Evolutionary conservation across 2,888 invertebrate genomes (phyloP).

Genomic region (Boloria selene): DNA sequence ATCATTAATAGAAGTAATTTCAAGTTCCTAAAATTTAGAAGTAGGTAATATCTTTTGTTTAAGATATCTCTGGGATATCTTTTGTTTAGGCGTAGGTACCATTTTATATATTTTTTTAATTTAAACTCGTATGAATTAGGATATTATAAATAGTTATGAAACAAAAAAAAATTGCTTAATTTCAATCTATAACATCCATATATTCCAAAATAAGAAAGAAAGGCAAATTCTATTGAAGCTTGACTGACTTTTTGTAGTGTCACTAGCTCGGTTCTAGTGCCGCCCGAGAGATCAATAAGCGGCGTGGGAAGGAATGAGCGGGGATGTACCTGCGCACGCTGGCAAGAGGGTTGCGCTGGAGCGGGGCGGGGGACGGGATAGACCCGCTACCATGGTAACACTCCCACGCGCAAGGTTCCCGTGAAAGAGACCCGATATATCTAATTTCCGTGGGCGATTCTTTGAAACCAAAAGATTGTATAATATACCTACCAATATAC

Average conservation of each 20-base stretch:
- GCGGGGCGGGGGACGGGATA: constrained; percentile 40
- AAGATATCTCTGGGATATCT: no score
- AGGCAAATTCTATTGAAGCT: constrained; percentile 34
- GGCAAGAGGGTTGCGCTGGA: constrained; percentile 23
- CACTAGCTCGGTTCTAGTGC: constrained; percentile 37
- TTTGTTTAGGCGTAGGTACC: no score
- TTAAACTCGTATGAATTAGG: no score
- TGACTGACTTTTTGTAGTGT: constrained; percentile 43
- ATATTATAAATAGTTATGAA: no score
- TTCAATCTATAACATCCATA: neutral
- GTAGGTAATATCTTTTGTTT: no score
- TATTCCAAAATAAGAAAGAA: constrained; percentile 19
- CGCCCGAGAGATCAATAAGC: constrained; percentile 45
- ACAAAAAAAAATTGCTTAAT: neutral
- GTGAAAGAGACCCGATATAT: constrained; percentile 57
- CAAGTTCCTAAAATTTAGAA: no score
- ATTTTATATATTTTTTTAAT: no score
- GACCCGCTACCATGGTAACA: constrained; percentile 66
- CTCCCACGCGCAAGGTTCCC: constrained; percentile 71
- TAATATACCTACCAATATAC: no score
- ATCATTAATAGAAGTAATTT: no score
- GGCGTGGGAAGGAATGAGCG: constrained; percentile 31
- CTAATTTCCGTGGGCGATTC: constrained; percentile 64
- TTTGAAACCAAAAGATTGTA: constrained; percentile 31
- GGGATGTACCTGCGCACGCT: constrained; percentile 25